These are phyloP conservation scores for Rhizomys pruinosus DNA, from an alignment of 2,113 vertebrate species.

Conservation along the genomic window DNA sequence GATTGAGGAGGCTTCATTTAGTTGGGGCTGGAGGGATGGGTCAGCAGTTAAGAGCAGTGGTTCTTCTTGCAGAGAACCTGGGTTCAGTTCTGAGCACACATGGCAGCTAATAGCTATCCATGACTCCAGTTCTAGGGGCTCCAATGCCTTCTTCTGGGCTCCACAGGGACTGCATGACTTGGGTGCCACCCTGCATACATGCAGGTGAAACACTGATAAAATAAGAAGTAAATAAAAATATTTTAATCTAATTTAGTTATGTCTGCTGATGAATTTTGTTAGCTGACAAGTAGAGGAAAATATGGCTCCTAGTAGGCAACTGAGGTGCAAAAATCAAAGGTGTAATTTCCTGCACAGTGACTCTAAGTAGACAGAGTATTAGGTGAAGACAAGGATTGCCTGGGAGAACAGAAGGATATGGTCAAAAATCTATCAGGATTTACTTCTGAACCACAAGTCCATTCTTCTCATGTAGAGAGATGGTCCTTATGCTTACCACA, in stretches of 20 bases:
- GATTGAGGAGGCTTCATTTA: background rate
- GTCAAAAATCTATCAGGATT: background rate
- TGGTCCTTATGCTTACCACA: background rate
- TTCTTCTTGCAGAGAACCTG: too few species aligned
- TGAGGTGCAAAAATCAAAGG: background rate
- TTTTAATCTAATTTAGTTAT: background rate
- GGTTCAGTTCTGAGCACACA: too few species aligned
- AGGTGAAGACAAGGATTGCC: background rate
- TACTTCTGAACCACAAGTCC: background rate
- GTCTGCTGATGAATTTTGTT: background rate
- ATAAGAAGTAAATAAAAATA: too few species aligned
- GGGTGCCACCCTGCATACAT: too few species aligned
- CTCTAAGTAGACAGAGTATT: background rate
- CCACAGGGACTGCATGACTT: too few species aligned
- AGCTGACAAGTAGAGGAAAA: background rate
- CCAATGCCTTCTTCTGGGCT: too few species aligned
- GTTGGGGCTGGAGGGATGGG: too few species aligned
- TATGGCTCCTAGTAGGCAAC: background rate
- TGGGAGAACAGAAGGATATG: rapidly evolving
- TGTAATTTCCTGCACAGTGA: background rate
- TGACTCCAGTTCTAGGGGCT: too few species aligned
- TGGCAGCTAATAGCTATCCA: too few species aligned
- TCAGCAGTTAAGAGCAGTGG: too few species aligned
- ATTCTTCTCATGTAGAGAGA: background rate
- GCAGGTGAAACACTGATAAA: too few species aligned